Base-by-base conservation (phyloP, 2,797 vertebrate genomes). In the Balearica regulorum region DNA sequence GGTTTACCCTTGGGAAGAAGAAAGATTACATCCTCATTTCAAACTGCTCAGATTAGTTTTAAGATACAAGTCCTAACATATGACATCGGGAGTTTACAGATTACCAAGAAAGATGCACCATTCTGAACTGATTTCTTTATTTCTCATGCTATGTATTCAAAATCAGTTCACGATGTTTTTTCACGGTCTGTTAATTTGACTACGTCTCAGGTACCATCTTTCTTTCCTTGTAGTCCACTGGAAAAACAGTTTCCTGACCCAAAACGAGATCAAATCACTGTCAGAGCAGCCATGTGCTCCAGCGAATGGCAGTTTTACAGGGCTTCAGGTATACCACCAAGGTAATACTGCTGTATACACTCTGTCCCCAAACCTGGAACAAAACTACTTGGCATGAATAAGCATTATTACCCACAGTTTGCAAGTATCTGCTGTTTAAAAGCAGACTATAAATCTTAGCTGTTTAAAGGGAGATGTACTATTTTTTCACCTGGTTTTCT, bases 1-100 rank as follows among this genome's bases (percentile, higher is more conserved):
- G 97, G 80, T 79, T 98, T 94, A 41, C 82, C 94, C 98, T 98
- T 89, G 86, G 87, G 77, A 94, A 89, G 43, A 93, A 91, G 19
- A 93, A 76, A 68, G 24, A 62, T 25, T 20, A 41, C 6, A 73
- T 51, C 31, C 11, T 85, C 22, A 39, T 16, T 90, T 58, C 68
- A 14, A 61, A 51, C 22, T 19, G 44, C 16, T 21, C 20, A 79
- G 11, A 14, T 31, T 5, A 33, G 17, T 66, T 70, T 65, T 10
- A 39, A 46, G 25, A 33, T 4, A 16, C 18, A 64, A 12, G 2
- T 15, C 37, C 16, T 61, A 24, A 37, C 1, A 5, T 10, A 17
- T 5, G 41, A 31, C 53, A 80, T 2, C 16, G 28, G 6, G 16
- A 68, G 12, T 44, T 53, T 31, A 41, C 8, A 61, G 46, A 20